Evolutionary conservation across 2,113 vertebrate genomes (phyloP), one percentile per base, ranked within the genome.

Genomic region (Chrysemys picta): DNA sequence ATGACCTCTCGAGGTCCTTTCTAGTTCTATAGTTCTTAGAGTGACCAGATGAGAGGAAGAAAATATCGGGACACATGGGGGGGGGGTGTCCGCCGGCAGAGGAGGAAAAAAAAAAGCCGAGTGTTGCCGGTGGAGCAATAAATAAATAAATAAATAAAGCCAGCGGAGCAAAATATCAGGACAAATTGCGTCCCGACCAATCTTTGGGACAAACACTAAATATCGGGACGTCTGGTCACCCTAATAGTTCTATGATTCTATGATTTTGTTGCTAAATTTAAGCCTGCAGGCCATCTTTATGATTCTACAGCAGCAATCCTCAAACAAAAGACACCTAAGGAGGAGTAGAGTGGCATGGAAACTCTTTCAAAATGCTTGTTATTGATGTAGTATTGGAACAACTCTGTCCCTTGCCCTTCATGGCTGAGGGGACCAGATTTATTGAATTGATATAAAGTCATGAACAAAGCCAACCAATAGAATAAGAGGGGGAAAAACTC

Each of bases 371-470:
- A 93, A 85, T 83, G 75, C 81, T 27, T 27, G 31, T 45, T 35
- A 35, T 49, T 21, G 49, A 22, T 45, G 82, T 10, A 0, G 4
- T 42, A 1, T 3, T 8, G 29, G 75, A 81, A 49, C 59, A 69
- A 62, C 14, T 50, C 62, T 88, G 69, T 16, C 1, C 38, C 81
- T 1, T 2, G 75, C 42, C 22, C 13, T 21, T 54, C 0, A 0
- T 2, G 29, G 53, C 2, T 42, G 82, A 49, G 45, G n/a, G 31
- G n/a, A 21, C 22, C 4, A 29, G 54, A 50, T 62, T 86, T 57
- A 38, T n/a, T 52, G 56, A 80, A 72, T 54, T 0, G 0, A 65
- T 92, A 76, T 50, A n/a, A 82, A 42, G 49, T 29, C 29, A 45
- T 84, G 52, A 91, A 45, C 13, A 35, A 50, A 22, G 79, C 59